phyloP scores from a whole-genome alignment of 2,888 invertebrate genomes.

The Busseola fusca region DNA sequence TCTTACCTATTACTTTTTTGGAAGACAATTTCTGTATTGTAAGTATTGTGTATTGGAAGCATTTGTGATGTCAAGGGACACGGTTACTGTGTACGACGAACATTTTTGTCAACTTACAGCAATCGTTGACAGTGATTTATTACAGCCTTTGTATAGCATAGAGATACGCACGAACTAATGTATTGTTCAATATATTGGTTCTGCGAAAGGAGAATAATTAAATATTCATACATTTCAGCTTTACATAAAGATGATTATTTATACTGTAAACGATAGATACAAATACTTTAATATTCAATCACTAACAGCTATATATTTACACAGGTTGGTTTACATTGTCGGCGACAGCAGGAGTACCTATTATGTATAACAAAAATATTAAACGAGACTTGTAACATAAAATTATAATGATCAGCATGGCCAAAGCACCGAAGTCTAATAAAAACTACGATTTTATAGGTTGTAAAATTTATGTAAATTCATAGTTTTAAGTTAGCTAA shows the following conservation, averaged over 20 bases:
- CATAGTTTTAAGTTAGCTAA: constrained; percentile 68
- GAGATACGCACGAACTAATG: constrained; percentile 63
- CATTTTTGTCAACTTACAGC: constrained; percentile 76
- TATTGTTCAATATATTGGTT: constrained; percentile 54
- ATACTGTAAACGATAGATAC: constrained; percentile 24
- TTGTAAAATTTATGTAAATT: constrained; percentile 83
- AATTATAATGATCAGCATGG: constrained; percentile 78
- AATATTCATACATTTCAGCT: constrained; percentile 48
- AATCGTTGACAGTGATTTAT: constrained; percentile 83
- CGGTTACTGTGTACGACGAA: constrained; percentile 60
- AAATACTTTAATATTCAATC: constrained; percentile 24
- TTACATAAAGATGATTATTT: constrained; percentile 39
- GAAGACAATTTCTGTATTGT: constrained; percentile 67
- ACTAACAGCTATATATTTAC: constrained; percentile 37
- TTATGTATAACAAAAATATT: constrained; percentile 48
- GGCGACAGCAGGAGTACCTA: constrained; percentile 28
- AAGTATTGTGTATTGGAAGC: constrained; percentile 73
- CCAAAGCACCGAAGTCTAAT: constrained; percentile 86
- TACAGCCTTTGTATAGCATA: constrained; percentile 68
- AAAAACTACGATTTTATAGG: constrained; percentile 79
- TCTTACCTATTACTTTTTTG: constrained; percentile 74
- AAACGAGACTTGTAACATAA: constrained; percentile 62
- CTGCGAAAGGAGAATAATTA: constrained; percentile 54
- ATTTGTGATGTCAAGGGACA: constrained; percentile 71
- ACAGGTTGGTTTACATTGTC: constrained; percentile 52